Evolutionary conservation across 2,888 invertebrate species (phyloP).

Genomic region (Silvanus unidentatus): DNA sequence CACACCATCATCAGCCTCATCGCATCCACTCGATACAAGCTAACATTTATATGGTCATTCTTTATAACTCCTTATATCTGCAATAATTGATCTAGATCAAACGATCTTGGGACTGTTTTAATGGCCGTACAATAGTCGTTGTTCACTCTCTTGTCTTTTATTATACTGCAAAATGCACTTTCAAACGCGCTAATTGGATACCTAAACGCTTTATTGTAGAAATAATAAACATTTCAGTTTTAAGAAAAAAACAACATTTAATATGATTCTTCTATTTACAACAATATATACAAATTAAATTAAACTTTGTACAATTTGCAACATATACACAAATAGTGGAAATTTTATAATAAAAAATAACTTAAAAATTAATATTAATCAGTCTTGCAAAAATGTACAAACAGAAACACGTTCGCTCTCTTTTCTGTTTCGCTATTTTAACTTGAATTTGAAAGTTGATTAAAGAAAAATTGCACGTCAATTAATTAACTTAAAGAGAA

Average conservation of each 20-base stretch:
- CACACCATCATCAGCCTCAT: constrained; percentile 7
- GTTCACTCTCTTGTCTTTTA: constrained; percentile 33
- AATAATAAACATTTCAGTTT: not conserved
- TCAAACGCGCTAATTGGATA: constrained; percentile 27
- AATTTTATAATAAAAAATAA: constrained; percentile 30
- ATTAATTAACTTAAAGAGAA: not conserved
- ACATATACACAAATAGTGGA: constrained; percentile 27
- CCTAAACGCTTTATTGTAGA: constrained; percentile 18
- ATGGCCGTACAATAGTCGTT: constrained; percentile 24
- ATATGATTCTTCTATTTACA: constrained; percentile 30
- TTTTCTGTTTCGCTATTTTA: too few relatives aligned
- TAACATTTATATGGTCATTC: constrained; percentile 11
- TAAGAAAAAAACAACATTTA: constrained; percentile 34
- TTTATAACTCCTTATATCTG: constrained; percentile 15
- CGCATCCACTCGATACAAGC: constrained; percentile 10
- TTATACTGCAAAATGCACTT: constrained; percentile 23
- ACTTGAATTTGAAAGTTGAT: too few relatives aligned
- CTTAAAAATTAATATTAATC: constrained; percentile 34
- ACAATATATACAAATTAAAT: constrained; percentile 29
- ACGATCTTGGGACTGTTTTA: constrained; percentile 20
- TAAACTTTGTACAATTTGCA: constrained; percentile 31
- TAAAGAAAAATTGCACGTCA: not conserved
- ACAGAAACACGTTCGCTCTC: constrained; percentile 15
- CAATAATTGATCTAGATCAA: constrained; percentile 31
- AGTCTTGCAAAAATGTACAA: constrained; percentile 38